Conservation (phyloP, 2,113 vertebrate species). For the Dipodomys merriami region DNA sequence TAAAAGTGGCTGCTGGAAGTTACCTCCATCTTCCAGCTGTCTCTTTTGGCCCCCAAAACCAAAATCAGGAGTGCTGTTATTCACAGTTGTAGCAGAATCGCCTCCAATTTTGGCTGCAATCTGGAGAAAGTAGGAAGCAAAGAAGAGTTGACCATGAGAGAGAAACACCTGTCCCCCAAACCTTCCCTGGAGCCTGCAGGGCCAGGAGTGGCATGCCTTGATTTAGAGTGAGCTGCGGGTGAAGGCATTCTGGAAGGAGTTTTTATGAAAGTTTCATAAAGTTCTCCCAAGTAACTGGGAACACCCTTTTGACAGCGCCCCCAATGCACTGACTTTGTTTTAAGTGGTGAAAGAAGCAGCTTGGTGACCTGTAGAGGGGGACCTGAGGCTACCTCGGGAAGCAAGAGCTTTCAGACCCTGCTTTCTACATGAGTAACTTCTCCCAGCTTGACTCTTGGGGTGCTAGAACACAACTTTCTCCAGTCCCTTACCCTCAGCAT, state of each 20-base stretch:
- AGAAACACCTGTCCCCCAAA: no score
- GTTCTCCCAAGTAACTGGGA: neutral
- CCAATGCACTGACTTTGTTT: neutral
- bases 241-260: neutral
- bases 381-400: neutral
- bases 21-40: constrained; percentile 95
- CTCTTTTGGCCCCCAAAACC: constrained; percentile 92
- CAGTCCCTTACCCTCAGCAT: neutral
- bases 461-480: neutral
- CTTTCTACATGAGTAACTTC: neutral
- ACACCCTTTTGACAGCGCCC: neutral
- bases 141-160: constrained; percentile 29
- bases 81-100: constrained; percentile 87
- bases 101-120: constrained; percentile 97
- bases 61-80: constrained; percentile 91
- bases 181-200: no score
- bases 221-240: neutral
- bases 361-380: neutral
- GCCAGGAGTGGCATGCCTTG: neutral
- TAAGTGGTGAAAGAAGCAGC: neutral
- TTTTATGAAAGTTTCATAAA: neutral
- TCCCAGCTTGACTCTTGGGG: no score
- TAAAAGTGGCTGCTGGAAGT: neutral
- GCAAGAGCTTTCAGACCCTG: neutral
- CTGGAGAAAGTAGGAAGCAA: constrained; percentile 80